These are phyloP conservation scores for Ficedula albicollis DNA, from an alignment of 2,797 vertebrate genomes.

Conservation along the genomic window DNA sequence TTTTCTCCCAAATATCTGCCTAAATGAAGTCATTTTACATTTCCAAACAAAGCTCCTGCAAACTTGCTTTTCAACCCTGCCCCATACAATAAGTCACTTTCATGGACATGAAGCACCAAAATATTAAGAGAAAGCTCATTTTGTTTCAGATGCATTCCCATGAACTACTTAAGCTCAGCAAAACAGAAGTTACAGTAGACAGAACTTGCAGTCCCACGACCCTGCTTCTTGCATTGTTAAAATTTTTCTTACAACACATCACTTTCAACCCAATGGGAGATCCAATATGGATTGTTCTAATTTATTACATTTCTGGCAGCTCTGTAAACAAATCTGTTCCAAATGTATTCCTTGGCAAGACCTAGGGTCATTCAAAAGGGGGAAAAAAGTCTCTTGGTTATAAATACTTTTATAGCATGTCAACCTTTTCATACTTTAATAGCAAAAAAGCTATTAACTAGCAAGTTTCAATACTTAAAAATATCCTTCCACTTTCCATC, in stretches of 20 bases:
- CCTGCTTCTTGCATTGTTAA: constrained; percentile 61
- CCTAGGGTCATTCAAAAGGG: constrained; percentile 2
- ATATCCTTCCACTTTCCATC: not conserved
- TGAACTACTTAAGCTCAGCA: constrained; percentile 51
- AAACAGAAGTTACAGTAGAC: constrained; percentile 2
- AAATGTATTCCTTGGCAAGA: constrained; percentile 61
- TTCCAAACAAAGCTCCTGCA: constrained; percentile 20
- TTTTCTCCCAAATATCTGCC: not conserved
- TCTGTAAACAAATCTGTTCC: constrained; percentile 58
- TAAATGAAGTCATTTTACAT: constrained; percentile 9
- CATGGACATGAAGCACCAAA: constrained; percentile 39
- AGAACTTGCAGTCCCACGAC: constrained; percentile 43
- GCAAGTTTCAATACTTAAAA: not conserved
- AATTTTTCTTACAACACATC: constrained; percentile 66
- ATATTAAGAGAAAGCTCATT: constrained; percentile 72
- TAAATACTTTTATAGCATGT: not conserved
- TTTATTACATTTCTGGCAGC: constrained; percentile 50
- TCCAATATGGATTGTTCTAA: constrained; percentile 40
- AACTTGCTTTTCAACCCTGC: not conserved
- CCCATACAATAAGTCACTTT: constrained; percentile 20
- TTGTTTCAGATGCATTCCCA: constrained; percentile 74
- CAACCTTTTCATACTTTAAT: not conserved
- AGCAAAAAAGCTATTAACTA: not conserved
- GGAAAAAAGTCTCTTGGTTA: not conserved
- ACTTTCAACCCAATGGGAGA: constrained; percentile 51